phyloP scores from a whole-genome alignment of 1,140 invertebrate species.

The Eueides isabella region DNA sequence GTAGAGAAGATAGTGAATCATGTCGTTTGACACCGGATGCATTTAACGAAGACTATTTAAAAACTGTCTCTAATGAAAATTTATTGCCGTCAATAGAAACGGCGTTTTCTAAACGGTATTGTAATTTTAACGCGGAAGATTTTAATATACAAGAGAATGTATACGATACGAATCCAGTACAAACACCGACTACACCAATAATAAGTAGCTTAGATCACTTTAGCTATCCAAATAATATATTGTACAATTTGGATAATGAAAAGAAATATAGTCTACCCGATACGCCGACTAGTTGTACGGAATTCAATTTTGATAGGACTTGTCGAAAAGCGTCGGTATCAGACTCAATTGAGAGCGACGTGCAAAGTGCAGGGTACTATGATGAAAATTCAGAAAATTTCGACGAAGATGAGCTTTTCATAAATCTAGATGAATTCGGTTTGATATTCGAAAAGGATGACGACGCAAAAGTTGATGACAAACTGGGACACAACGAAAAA shows the following conservation, averaged over 20 bases:
- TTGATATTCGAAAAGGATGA: constrained; percentile 62
- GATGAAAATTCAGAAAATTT: constrained; percentile 73
- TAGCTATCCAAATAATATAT: constrained; percentile 76
- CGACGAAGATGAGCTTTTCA: constrained; percentile 74
- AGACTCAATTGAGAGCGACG: constrained; percentile 73
- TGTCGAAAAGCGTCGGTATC: constrained; percentile 68
- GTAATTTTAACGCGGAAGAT: constrained; percentile 68
- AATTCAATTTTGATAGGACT: constrained; percentile 70
- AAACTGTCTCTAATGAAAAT: constrained; percentile 57
- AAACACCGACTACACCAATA: constrained; percentile 44
- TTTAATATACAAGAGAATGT: constrained; percentile 46
- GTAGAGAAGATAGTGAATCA: constrained; percentile 69
- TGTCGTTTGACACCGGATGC: constrained; percentile 64
- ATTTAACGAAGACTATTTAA: constrained; percentile 70
- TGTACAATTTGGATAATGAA: constrained; percentile 66
- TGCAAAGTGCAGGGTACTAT: constrained; percentile 70
- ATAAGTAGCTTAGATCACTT: constrained; percentile 75
- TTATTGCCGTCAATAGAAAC: constrained; percentile 76
- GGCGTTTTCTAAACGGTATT: constrained; percentile 77
- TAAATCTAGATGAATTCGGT: constrained; percentile 75
- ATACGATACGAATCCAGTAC: constrained; percentile 44
- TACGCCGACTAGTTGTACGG: constrained; percentile 72
- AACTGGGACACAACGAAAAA: constrained; percentile 42
- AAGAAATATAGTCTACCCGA: constrained; percentile 69
- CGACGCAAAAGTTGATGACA: constrained; percentile 34